These are phyloP conservation scores for Ophioderma brevispina DNA, from an alignment of 35 echinoderm and acorn worm species.

Conservation along the genomic window DNA sequence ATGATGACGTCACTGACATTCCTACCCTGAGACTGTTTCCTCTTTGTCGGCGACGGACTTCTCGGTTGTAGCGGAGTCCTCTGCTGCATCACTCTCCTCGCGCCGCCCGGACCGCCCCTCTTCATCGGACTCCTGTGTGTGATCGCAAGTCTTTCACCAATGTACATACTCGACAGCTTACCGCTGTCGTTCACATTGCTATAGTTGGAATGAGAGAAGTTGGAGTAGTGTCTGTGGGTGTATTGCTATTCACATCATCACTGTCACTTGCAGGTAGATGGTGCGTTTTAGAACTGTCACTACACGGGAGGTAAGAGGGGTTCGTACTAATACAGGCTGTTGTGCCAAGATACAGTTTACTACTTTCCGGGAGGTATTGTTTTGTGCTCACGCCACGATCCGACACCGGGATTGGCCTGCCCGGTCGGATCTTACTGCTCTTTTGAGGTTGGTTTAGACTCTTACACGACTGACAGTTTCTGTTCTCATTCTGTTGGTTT, in stretches of 20 bases:
- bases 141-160: slow-evolving; percentile 56
- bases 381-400: not conserved
- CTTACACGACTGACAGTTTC: slow-evolving; percentile 1
- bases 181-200: slow-evolving; percentile 17
- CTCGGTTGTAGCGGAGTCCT: not conserved
- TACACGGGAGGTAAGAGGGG: not conserved
- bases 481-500: slow-evolving; percentile 30
- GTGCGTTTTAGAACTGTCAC: not conserved
- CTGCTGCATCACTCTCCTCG: slow-evolving; percentile 11
- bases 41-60: slow-evolving; percentile 60
- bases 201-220: slow-evolving; percentile 6
- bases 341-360: not conserved
- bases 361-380: not conserved
- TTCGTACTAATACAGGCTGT: not conserved
- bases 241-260: slow-evolving; percentile 95
- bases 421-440: not conserved
- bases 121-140: slow-evolving; percentile 30
- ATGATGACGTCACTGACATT: slow-evolving; percentile 31
- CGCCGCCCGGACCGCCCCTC: slow-evolving; percentile 40
- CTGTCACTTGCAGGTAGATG: slow-evolving; percentile 58
- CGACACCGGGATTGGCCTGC: not conserved
- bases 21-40: slow-evolving; percentile 39
- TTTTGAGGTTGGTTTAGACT: not conserved
- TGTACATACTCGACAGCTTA: slow-evolving; percentile 33
- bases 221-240: slow-evolving; percentile 19